Percentiles rank a stretch among this genome's conserved stretches.
Evolutionary conservation across 2,113 vertebrate genomes (phyloP).

Genomic region (Taxidea taxus): DNA sequence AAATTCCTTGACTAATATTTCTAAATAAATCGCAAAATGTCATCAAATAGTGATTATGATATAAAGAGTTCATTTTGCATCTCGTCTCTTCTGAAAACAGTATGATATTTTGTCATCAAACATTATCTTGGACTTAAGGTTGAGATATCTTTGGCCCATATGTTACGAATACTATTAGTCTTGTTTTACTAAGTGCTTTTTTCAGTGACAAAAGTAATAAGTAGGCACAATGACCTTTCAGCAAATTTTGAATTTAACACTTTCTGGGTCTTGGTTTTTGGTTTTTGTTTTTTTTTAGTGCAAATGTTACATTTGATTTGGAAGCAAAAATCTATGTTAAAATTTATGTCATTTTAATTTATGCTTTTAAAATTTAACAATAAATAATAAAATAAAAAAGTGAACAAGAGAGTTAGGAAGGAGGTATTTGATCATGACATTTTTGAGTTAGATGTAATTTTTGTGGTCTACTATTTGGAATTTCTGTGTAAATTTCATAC

Average conservation of each 20-base stretch:
- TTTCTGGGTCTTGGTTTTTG: not conserved
- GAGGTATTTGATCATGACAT: not conserved
- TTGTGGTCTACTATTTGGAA: not conserved
- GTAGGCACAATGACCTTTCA: not conserved
- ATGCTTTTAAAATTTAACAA: not conserved
- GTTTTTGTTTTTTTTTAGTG: not conserved
- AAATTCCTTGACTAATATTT: not conserved
- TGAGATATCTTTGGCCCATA: not conserved
- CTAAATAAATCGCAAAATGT: not conserved
- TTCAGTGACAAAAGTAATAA: not conserved
- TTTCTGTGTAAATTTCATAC: not conserved
- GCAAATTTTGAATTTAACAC: not conserved
- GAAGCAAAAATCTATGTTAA: not conserved
- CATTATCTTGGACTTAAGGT: not conserved
- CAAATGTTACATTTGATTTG: not conserved
- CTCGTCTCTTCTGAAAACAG: not conserved
- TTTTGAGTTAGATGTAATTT: not conserved
- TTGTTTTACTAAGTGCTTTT: not conserved
- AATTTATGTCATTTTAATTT: not conserved
- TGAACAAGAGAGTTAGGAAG: not conserved
- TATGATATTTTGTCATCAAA: not conserved
- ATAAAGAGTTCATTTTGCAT: not conserved
- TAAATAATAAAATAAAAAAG: not conserved
- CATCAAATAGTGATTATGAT: not conserved
- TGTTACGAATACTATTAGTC: not conserved